Evolutionary conservation across 2,113 vertebrate species (phyloP), one percentile per base, ranked within the genome.

Genomic region (Numenius arquata): DNA sequence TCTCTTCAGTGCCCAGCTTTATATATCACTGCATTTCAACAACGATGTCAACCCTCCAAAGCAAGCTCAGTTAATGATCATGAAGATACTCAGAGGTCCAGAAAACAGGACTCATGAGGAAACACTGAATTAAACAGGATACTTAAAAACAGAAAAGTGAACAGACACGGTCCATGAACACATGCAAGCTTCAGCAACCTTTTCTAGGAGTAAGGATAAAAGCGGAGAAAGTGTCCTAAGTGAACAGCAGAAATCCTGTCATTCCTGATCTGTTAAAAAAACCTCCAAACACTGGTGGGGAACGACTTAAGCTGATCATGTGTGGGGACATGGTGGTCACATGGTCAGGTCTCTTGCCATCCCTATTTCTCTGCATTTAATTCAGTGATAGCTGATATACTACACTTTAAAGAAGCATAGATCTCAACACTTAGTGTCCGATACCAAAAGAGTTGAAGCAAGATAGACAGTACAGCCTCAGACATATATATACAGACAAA

Each of bases 101-200:
- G 62, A 76, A 86, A 52, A 56, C 6, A 65, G 18, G 12, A 45
- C 13, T 74, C 19, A 50, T 11, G 13, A 74, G 32, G 41, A 79
- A 74, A 50, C 15, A 27, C 17, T 18, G 23, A 67, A 50, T 50
- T 48, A 47, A 78, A 15, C 6, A 61, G 20, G n/a, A 27, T 11
- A 29, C 6, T 40, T 32, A 38, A 41, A 56, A 48, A 29, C 9
- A 70, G 6, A 71, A 38, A 27, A 41, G 12, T 30, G 16, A 72
- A 59, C n/a, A 73, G 25, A 32, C 4, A 1, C 0, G 0, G 48
- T 41, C 58, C 62, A 63, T 0, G 0, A 63, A 55, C 6, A 63
- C 12, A 40, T 15, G 50, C 4, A 48, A 87, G 18, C 25, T 77
- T 77, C 38, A 52, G 12, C 14, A 59, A 56, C 14, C 34, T 81